These are phyloP conservation scores for Bubo scandiacus DNA, from an alignment of 2,113 vertebrate species.

Conservation along the genomic window DNA sequence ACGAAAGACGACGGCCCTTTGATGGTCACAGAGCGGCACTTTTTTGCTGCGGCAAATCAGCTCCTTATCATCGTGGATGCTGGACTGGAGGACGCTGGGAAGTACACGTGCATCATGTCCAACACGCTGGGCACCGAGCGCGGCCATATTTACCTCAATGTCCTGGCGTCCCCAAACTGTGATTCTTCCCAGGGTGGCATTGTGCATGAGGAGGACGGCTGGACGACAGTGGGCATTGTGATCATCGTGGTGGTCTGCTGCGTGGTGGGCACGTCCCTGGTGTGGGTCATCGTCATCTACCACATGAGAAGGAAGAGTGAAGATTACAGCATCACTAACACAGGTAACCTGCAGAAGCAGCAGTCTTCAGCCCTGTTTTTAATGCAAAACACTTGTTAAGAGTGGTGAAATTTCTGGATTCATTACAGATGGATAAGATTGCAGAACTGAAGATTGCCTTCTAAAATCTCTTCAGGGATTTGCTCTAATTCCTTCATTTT, in stretches of 20 bases:
- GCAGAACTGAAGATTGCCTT: not conserved
- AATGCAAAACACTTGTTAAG: not conserved
- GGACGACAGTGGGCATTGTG: constrained; percentile 81
- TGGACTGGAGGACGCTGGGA: constrained; percentile 81
- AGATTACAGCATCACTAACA: constrained; percentile 84
- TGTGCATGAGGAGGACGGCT: constrained; percentile 76
- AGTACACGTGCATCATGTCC: constrained; percentile 83
- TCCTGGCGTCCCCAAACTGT: constrained; percentile 79
- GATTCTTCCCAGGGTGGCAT: constrained; percentile 73
- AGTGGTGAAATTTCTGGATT: not conserved
- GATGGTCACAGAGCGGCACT: constrained; percentile 79
- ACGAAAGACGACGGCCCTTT: constrained; percentile 81
- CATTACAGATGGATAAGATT: not conserved
- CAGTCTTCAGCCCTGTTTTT: not conserved
- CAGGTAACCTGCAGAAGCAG: constrained; percentile 49
- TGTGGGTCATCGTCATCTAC: constrained; percentile 85
- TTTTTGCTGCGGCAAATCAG: constrained; percentile 83
- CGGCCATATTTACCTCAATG: constrained; percentile 80
- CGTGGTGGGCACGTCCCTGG: constrained; percentile 80
- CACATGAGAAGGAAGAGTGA: constrained; percentile 83
- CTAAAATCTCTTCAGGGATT: not conserved
- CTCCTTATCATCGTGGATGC: constrained; percentile 84
- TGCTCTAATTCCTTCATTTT: not conserved
- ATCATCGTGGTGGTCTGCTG: constrained; percentile 84
- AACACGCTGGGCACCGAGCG: constrained; percentile 81